Base-by-base conservation (phyloP, 2,113 vertebrate genomes). In the Aspiorhynchus laticeps region DNA sequence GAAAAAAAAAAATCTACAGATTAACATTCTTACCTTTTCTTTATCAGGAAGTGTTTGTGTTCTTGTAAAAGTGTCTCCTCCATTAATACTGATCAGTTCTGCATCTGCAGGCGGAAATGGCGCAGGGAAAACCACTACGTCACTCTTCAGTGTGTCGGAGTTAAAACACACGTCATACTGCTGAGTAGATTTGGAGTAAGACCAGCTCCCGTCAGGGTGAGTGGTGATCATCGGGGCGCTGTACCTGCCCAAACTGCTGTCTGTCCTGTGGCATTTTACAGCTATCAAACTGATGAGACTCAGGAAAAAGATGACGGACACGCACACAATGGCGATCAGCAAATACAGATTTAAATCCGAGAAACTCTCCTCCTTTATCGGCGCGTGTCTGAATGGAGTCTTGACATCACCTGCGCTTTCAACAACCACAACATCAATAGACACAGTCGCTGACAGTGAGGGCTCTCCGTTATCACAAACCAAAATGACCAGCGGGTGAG, bases 131-230 rank as follows among this genome's bases (percentile, higher is more conserved):
- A 69, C 31, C 31, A 69, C 65, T 69, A 69, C 65, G 15, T 69
- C 65, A 69, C 65, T 69, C 65, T 69, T 69, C 65, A 69, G 65
- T 0, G 65, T 69, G 31, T 69, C 65, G 1, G 65, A 69, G 65
- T 17, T 69, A 69, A 69, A 69, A 69, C 65, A 69, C 65, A 69
- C 65, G 65, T 69, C 65, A 69, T 69, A 69, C 65, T 69, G 65
- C 65, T 69, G 65, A 69, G 65, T 15, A 69, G 65, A 3, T 69
- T 69, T 69, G 65, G 65, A 69, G 65, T 69, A 69, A 69, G 65
- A 69, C 65, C 65, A 69, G 65, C 65, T 69, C 65, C 65, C 65
- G 15, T 36, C 65, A 69, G 65, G 65, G 31, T 69, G 65, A 19
- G 65, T 69, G 65, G 65, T 69, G 65, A 69, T 69, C 65, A 69